Evolutionary conservation across 2,113 vertebrate genomes (phyloP), one percentile per base, ranked within the genome.

Genomic region (Excalfactoria chinensis): DNA sequence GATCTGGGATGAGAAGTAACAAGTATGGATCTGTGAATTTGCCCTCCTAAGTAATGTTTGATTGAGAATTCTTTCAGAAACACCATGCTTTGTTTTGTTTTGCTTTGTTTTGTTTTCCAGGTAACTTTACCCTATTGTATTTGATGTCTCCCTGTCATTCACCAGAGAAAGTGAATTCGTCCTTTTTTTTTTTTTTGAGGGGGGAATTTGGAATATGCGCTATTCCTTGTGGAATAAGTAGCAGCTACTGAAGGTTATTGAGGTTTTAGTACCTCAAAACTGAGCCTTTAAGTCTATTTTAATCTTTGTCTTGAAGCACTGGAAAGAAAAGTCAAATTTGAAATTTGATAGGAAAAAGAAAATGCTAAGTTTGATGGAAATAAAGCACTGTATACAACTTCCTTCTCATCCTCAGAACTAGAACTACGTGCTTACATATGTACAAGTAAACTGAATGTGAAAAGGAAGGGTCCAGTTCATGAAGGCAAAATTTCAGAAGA

Each of bases 1-100:
- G 90, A 95, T 95, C 70, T 88, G 67, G n/a, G 49, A 93, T 79
- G 64, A 91, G 69, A 91, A 95, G 69, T 87, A 93, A 53, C 64
- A 84, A 43, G 30, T 51, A 69, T 62, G 40, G 63, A 74, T 83
- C 90, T 72, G 37, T 87, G 83, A 70, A 3, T 88, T 85, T 85
- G 40, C 62, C 87, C 55, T 68, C 68, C 75, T 89, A 74, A 90
- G 73, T 72, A 92, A 55, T 73, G 30, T 9, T 86, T 92, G 68
- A 79, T 30, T 75, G 87, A 67, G 71, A 90, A 58, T 32, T 86
- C 37, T 82, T 34, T 71, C 58, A 25, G 66, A 88, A 91, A 70
- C 14, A n/a, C 1, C n/a, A 17, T 86, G 26, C 81, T 56, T 56
- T 56, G 55, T 92, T 93, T 69, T 81, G 22, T 23, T 49, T 49